Conservation (phyloP, 2,888 invertebrate species). For the Tenthredo distinguenda region DNA sequence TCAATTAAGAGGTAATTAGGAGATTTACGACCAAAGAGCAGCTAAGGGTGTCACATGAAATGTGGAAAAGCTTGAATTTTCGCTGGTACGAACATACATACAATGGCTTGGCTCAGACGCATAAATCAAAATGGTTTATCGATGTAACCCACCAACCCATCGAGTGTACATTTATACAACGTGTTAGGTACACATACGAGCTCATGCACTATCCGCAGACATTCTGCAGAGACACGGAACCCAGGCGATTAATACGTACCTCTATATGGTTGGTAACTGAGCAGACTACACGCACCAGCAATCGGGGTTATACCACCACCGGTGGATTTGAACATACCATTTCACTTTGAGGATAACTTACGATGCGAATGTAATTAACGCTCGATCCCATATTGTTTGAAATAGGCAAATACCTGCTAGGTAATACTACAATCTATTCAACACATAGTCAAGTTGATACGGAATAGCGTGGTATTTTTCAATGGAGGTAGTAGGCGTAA, state of each 20-base stretch:
- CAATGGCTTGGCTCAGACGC: slow-evolving; percentile 10
- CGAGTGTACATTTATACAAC: neutral
- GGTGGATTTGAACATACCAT: slow-evolving; percentile 22
- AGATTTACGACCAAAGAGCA: neutral
- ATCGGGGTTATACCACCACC: neutral
- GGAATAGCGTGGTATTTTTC: neutral
- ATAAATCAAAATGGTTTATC: slow-evolving; percentile 40
- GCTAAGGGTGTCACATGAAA: neutral
- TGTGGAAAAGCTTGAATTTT: slow-evolving; percentile 1
- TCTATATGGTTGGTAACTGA: slow-evolving; percentile 11
- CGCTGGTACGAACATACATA: slow-evolving; percentile 11
- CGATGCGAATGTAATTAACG: slow-evolving; percentile 25
- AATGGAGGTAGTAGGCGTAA: neutral
- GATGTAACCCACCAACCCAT: slow-evolving; percentile 19
- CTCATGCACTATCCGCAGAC: neutral
- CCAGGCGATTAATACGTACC: slow-evolving; percentile 21
- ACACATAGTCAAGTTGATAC: neutral
- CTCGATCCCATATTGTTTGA: slow-evolving; percentile 26
- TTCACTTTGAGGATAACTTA: slow-evolving; percentile 34
- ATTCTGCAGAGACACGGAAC: slow-evolving; percentile 20
- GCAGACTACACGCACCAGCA: neutral
- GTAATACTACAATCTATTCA: neutral
- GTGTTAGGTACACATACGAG: slow-evolving; percentile 12
- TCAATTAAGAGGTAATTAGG: neutral
- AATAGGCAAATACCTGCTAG: neutral